Evolutionary conservation across 1,140 invertebrate species (phyloP).

Genomic region (Atta cephalotes): DNA sequence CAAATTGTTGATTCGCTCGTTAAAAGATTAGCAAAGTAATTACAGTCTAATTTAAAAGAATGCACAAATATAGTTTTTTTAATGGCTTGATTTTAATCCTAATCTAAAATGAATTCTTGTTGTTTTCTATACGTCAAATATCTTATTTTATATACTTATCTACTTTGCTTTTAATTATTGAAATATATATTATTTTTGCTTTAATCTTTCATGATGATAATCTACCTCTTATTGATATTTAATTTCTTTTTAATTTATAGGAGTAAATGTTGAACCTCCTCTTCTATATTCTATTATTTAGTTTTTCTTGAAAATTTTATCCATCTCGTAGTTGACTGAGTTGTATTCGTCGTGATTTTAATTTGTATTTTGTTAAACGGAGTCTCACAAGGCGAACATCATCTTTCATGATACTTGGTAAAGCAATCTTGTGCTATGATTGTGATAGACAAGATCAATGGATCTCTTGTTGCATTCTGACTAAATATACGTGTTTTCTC

Average conservation of each 20-base stretch:
- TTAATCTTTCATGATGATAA: neutral
- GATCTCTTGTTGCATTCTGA: slow-evolving; percentile 42
- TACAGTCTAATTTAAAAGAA: neutral
- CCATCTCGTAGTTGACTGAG: neutral
- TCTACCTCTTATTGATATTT: neutral
- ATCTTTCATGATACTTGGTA: slow-evolving; percentile 30
- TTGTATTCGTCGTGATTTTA: slow-evolving; percentile 28
- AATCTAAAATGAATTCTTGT: slow-evolving; percentile 55
- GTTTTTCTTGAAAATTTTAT: neutral
- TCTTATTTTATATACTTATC: neutral
- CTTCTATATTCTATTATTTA: neutral
- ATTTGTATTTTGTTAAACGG: slow-evolving; percentile 11
- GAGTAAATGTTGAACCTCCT: neutral
- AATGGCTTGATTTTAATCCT: neutral
- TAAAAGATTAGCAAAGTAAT: slow-evolving; percentile 11
- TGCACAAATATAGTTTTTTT: neutral
- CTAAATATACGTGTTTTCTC: slow-evolving; percentile 72
- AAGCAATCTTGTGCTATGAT: slow-evolving; percentile 59
- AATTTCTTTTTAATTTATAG: neutral
- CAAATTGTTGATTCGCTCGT: slow-evolving; percentile 36
- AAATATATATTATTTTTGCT: neutral
- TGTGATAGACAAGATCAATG: slow-evolving; percentile 22
- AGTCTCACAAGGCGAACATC: neutral
- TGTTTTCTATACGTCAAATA: neutral
- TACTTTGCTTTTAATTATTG: slow-evolving; percentile 14